Evolutionary conservation across 2,113 vertebrate species (phyloP), one percentile per base, ranked within the genome.

Genomic region (Xenotilapia longispinis): DNA sequence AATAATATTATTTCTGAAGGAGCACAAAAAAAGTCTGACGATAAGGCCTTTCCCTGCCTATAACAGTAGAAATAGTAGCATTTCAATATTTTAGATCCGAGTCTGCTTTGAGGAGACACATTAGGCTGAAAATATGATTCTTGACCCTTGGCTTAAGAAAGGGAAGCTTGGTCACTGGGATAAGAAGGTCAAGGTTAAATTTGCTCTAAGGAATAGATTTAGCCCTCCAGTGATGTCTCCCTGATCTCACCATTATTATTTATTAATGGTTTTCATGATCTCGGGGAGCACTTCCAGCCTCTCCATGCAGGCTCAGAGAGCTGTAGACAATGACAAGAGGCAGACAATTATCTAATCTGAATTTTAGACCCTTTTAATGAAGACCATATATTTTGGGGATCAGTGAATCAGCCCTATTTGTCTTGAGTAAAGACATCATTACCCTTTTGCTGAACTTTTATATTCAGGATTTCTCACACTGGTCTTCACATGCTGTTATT

Each of bases 111-210:
- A 89, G 87, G 84, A 87, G 86, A 93, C 57, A 28, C 75, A 3
- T 55, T 84, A 40, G 86, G 90, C 89, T 91, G 88, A 94, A 91
- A 92, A 92, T 51, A n/a, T n/a, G 15, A 75, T 82, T 88, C 92
- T 85, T 92, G 89, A 93, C 87, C 91, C 80, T 85, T 87, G 88
- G 84, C 91, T 86, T 11, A 47, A 79, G 73, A 19, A 88, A 84
- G 81, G 73, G 26, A 17, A 83, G 86, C 31, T 88, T 68, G 89
- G 90, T 92, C 78, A 87, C 68, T 87, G 89, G 82, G 84, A 68
- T 85, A 90, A 91, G 84, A 82, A 93, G 91, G 93, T 93, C 93
- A 95, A 94, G 94, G 94, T 95, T 95, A 93, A 92, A 92, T 93
- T 89, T 92, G 81, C 63, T 83, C 60, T 26, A 31, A 73, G 33